Conservation (phyloP, 2,113 vertebrate genomes). For the Variabilichromis moorii region DNA sequence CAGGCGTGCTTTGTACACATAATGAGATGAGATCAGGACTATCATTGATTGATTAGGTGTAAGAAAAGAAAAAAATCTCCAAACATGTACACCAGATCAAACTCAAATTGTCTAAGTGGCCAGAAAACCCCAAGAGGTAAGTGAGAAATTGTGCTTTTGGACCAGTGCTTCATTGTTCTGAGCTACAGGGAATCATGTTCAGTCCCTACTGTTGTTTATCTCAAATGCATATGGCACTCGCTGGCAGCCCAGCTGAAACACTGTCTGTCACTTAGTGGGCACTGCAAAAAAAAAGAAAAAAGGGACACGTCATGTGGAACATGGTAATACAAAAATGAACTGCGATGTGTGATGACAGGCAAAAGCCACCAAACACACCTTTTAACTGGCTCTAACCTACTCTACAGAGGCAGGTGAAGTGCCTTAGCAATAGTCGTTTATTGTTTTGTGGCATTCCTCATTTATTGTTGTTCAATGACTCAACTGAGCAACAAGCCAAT, state of each 20-base stretch:
- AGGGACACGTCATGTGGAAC: conserved; percentile 37
- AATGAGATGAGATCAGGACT: neutral
- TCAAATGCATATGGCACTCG: conserved; percentile 25
- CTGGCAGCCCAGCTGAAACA: conserved; percentile 45
- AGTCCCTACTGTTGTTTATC: neutral
- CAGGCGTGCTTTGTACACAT: neutral
- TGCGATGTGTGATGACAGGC: conserved; percentile 57
- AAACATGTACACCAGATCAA: neutral
- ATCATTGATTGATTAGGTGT: neutral
- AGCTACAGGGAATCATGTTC: neutral
- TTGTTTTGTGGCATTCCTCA: conserved; percentile 4
- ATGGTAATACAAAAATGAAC: conserved; percentile 34
- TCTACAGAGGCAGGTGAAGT: conserved; percentile 32
- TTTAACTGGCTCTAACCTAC: conserved; percentile 15
- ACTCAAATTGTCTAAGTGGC: neutral
- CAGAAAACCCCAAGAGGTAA: neutral
- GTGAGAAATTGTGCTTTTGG: neutral
- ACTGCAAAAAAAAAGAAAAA: conserved; percentile 7
- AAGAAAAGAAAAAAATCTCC: neutral
- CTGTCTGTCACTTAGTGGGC: conserved; percentile 25
- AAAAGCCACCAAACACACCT: conserved; percentile 54
- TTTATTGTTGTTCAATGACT: neutral
- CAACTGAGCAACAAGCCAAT: neutral
- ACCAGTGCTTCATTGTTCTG: neutral
- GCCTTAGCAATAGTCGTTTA: conserved; percentile 1